Base-by-base conservation (phyloP, 2,888 invertebrate species). In the Eristalinus sepulchralis region DNA sequence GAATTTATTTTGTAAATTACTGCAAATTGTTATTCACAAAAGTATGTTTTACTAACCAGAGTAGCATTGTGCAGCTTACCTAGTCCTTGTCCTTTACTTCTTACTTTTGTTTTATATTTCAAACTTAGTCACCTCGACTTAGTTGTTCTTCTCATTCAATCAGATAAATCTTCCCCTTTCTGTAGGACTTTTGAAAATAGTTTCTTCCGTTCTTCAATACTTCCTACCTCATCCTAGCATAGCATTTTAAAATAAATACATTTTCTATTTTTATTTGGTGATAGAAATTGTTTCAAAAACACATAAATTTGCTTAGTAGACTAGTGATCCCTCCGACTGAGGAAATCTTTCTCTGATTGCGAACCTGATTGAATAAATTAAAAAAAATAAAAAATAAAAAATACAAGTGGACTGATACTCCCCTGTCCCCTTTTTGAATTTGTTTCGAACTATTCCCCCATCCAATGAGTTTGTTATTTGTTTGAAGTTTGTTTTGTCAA, bases 131-230 rank as follows among this genome's bases (percentile, higher is more conserved):
- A 75, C 22, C 9, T 22, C 22, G 24, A 75, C 53, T 57, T 76
- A 67, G 59, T 75, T 76, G 36, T 24, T 34, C 20, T 55, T 27
- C 17, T 24, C 27, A 27, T 62, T 13, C 31, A 59, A n/a, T 20
- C 6, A 72, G 3, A 31, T 24, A 57, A 27, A 27, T 78, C 47
- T 47, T 55, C 39, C 73, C 78, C 63, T 60, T 85, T 22, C 72
- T 72, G 66, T 71, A 64, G 10, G 72, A 62, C 82, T 82, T 73
- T 85, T 82, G 82, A 73, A 85, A 60, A 82, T 85, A 82, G 77
- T 77, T 73, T 82, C 82, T 78, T 85, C 77, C 82, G 82, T 64
- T 68, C 72, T 27, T 27, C 24, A 22, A 22, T 59, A 17, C 77
- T 80, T 34, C 72, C 62, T 34, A 27, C 70, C 81, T 64, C 63